Evolutionary conservation across 1,140 invertebrate genomes (phyloP).

Genomic region (Oscheius sp.): DNA sequence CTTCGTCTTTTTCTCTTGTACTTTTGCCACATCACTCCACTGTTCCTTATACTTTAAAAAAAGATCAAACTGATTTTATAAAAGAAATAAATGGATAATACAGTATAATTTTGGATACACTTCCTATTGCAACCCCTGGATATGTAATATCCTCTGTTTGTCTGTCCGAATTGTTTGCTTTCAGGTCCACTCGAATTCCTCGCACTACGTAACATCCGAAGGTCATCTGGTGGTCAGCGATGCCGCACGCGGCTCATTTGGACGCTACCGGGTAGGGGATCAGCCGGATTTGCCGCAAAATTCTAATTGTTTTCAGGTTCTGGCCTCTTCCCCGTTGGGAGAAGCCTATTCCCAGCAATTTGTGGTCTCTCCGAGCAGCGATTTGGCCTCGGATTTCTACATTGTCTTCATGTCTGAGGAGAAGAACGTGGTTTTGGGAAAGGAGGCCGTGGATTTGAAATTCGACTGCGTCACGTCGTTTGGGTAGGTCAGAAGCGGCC

Average conservation of each 20-base stretch:
- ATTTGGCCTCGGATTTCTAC: not conserved
- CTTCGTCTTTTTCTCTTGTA: too few species aligned
- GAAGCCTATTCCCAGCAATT: conserved; percentile 29
- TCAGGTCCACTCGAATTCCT: conserved; percentile 22
- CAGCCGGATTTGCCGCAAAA: too few species aligned
- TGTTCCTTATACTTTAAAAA: not conserved
- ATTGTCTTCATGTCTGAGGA: conserved; percentile 28
- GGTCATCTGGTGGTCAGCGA: conserved; percentile 23
- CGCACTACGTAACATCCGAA: conserved; percentile 25
- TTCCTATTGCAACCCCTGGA: not conserved
- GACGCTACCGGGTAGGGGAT: too few species aligned
- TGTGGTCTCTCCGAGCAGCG: conserved; percentile 3
- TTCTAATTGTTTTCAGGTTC: too few species aligned
- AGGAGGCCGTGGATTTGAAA: not conserved
- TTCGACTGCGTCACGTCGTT: conserved; percentile 29
- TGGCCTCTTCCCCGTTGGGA: conserved; percentile 22
- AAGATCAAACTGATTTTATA: not conserved
- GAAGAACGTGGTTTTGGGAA: not conserved
- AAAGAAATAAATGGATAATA: not conserved
- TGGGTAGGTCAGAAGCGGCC: not conserved
- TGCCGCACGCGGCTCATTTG: conserved; percentile 12
- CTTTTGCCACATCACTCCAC: too few species aligned
- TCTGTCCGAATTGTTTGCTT: conserved; percentile 14
- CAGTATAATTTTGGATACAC: too few species aligned
- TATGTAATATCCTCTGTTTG: too few species aligned